These are phyloP conservation scores for Carapus acus DNA, from an alignment of 2,797 vertebrate species.

Conservation along the genomic window DNA sequence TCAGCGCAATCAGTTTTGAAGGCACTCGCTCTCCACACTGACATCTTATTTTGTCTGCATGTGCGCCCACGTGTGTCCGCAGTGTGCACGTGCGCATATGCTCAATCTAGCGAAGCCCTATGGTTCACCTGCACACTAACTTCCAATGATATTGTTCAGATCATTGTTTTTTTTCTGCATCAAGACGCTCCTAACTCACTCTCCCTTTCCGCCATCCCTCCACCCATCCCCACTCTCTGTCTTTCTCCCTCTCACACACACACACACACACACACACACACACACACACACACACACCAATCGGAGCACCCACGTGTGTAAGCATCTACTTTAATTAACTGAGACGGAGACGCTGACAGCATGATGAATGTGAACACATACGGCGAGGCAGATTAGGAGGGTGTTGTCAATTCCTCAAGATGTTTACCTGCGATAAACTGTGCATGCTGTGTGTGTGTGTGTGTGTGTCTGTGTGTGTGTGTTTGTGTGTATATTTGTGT, in stretches of 20 bases:
- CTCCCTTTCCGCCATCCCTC: not conserved
- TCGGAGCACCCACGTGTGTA: slow-evolving; percentile 14
- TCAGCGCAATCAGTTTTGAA: not conserved
- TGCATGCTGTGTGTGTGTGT: not conserved
- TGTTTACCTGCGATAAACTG: not conserved
- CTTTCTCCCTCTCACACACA: not conserved
- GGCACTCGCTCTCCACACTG: not conserved
- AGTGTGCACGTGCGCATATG: not conserved
- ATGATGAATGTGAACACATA: slow-evolving; percentile 42
- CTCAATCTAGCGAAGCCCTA: not conserved
- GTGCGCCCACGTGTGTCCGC: not conserved
- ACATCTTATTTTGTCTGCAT: not conserved
- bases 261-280: not conserved
- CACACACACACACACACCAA: not conserved
- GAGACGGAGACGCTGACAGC: slow-evolving; percentile 47
- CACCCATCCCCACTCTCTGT: not conserved
- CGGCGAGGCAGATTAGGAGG: slow-evolving; percentile 31
- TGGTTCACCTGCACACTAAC: not conserved
- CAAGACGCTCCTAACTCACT: slow-evolving; percentile 20
- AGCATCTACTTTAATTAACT: slow-evolving; percentile 51
- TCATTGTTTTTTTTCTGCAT: slow-evolving; percentile 22
- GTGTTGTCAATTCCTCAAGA: slow-evolving; percentile 10
- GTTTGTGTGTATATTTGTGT: slow-evolving; percentile 1
- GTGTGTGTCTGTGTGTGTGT: too few relatives aligned
- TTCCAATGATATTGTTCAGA: slow-evolving; percentile 8